Percentiles rank a stretch among this genome's conserved stretches.
Evolutionary conservation across 2,113 vertebrate genomes (phyloP).

Genomic region (Boleophthalmus pectinirostris): DNA sequence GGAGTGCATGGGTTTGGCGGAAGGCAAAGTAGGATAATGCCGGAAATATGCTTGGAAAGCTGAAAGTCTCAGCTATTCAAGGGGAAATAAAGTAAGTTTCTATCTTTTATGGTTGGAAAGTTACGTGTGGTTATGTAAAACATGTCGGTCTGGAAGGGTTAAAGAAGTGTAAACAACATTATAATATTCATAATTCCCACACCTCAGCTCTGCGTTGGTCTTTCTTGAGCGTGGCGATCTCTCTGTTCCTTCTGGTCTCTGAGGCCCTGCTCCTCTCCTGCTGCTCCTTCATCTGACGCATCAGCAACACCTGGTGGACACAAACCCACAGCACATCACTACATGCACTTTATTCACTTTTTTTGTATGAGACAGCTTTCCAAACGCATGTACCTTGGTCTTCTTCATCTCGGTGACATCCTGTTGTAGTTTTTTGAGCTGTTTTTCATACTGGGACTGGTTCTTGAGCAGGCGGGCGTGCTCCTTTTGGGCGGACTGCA

Average conservation of each 20-base stretch:
- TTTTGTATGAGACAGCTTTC: background rate
- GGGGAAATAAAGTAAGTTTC: too few species aligned
- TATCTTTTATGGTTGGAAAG: too few species aligned
- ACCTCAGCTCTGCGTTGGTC: conserved; percentile 95
- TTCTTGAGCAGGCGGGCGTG: conserved; percentile 94
- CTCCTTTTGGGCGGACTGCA: conserved; percentile 94
- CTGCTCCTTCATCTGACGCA: conserved; percentile 99
- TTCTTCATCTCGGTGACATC: conserved; percentile 98
- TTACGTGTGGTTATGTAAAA: too few species aligned
- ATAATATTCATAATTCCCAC: background rate
- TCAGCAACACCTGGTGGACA: conserved; percentile 85
- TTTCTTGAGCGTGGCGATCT: conserved; percentile 96
- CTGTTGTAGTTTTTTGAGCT: conserved; percentile 92
- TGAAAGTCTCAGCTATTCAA: too few species aligned
- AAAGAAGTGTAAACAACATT: background rate
- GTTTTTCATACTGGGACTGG: conserved; percentile 97
- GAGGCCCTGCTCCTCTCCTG: conserved; percentile 89
- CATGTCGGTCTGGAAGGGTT: too few species aligned
- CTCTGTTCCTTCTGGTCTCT: conserved; percentile 90
- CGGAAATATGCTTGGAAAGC: too few species aligned
- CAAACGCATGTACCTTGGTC: conserved; percentile 83
- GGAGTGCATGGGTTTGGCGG: too few species aligned
- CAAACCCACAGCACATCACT: background rate
- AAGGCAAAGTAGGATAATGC: too few species aligned
- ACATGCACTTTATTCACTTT: too few species aligned